phyloP scores from a whole-genome alignment of 2,888 invertebrate species.

The Marronus borbonicus region DNA sequence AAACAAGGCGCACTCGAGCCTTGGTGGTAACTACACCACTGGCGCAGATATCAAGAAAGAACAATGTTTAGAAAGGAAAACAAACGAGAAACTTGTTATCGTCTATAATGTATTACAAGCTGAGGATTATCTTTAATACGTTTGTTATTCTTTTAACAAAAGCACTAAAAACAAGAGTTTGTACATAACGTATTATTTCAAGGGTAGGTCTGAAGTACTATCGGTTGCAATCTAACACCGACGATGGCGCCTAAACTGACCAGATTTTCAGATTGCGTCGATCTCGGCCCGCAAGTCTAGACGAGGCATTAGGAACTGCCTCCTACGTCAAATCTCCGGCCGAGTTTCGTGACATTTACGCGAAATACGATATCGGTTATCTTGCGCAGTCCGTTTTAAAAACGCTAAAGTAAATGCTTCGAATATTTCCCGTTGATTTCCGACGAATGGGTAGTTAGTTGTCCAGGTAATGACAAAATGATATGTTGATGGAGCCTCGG shows the following conservation, averaged over 20 bases:
- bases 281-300: constrained; percentile 61
- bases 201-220: constrained; percentile 49
- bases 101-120: too few relatives aligned
- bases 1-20: too few relatives aligned
- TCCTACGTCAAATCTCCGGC: constrained; percentile 48
- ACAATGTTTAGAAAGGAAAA: too few relatives aligned
- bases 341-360: constrained; percentile 49
- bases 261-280: constrained; percentile 59
- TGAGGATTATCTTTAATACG: too few relatives aligned
- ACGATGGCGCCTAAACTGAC: constrained; percentile 59
- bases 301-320: constrained; percentile 55
- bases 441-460: constrained; percentile 14
- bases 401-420: constrained; percentile 19
- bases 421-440: constrained; percentile 12
- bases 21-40: too few relatives aligned
- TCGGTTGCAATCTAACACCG: constrained; percentile 57
- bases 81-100: too few relatives aligned
- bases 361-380: constrained; percentile 49
- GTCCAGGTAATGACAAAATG: constrained; percentile 12
- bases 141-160: too few relatives aligned
- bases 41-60: too few relatives aligned
- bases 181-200: not conserved
- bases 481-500: not conserved
- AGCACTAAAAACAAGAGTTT: too few relatives aligned
- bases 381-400: constrained; percentile 36